phyloP scores from a whole-genome alignment of 2,797 vertebrate species.

The Coendou prehensilis region DNA sequence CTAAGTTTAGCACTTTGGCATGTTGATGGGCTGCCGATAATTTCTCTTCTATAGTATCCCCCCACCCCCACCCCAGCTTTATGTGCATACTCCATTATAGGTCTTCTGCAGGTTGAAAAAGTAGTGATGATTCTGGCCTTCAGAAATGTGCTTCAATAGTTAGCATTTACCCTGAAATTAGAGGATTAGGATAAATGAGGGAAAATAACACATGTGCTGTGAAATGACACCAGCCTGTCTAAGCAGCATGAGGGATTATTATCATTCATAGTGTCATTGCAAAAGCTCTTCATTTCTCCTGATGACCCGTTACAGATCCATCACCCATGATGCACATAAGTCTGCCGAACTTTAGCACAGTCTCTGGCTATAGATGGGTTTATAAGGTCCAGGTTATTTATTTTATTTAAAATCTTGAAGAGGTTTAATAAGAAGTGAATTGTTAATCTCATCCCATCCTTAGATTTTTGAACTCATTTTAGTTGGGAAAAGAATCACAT shows the following conservation, averaged over 20 bases:
- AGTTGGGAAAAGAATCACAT: background rate
- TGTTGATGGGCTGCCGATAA: background rate
- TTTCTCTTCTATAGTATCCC: background rate
- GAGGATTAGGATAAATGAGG: background rate
- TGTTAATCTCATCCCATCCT: background rate
- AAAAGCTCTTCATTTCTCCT: background rate
- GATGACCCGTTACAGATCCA: background rate
- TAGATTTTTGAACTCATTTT: background rate
- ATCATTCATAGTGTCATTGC: conserved; percentile 7
- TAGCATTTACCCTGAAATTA: background rate
- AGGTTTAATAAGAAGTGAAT: background rate
- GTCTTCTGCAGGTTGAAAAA: background rate
- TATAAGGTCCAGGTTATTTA: background rate
- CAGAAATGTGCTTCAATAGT: background rate
- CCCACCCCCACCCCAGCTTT: background rate
- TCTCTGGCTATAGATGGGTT: background rate
- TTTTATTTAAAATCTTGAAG: conserved; percentile 42
- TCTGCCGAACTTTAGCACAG: background rate
- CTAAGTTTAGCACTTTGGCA: background rate
- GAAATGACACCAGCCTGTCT: background rate
- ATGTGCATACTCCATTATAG: background rate
- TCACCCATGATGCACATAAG: background rate
- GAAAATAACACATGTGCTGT: background rate
- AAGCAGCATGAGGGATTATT: background rate
- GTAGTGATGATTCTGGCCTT: background rate